phyloP scores from a whole-genome alignment of 1,140 invertebrate species.

The Trichonephila inaurata region DNA sequence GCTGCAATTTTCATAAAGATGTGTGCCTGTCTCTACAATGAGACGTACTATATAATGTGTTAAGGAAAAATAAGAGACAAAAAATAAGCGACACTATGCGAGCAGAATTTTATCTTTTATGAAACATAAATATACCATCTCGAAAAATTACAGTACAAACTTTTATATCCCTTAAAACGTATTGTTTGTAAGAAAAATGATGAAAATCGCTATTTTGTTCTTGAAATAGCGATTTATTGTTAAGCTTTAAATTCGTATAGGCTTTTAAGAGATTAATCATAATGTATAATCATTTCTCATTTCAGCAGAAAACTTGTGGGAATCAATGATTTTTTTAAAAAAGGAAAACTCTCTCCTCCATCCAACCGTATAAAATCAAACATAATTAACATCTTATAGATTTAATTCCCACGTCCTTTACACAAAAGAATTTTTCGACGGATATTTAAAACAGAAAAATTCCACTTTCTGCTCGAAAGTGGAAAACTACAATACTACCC shows the following conservation, averaged over 20 bases:
- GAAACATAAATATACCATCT: background rate
- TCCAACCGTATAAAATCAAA: background rate
- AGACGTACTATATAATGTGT: background rate
- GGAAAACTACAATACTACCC: too few species aligned
- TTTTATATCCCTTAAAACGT: too few species aligned
- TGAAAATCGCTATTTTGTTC: too few species aligned
- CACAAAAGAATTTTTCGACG: background rate
- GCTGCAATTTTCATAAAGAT: too few species aligned
- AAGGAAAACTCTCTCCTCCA: background rate
- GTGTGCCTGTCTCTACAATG: too few species aligned
- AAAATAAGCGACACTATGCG: too few species aligned
- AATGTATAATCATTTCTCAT: background rate
- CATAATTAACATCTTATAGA: conserved; percentile 8
- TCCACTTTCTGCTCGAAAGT: background rate
- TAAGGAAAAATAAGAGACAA: background rate
- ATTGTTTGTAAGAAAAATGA: too few species aligned
- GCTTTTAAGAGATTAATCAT: background rate
- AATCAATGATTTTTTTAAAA: background rate
- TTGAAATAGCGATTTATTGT: background rate
- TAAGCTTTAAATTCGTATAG: background rate
- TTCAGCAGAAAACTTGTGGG: background rate
- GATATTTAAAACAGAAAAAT: conserved; percentile 10
- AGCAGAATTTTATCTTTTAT: background rate
- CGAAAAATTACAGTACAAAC: background rate
- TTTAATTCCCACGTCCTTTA: background rate